Base-by-base conservation (phyloP, 1,140 invertebrate species). In the Drosophila bocqueti region DNA sequence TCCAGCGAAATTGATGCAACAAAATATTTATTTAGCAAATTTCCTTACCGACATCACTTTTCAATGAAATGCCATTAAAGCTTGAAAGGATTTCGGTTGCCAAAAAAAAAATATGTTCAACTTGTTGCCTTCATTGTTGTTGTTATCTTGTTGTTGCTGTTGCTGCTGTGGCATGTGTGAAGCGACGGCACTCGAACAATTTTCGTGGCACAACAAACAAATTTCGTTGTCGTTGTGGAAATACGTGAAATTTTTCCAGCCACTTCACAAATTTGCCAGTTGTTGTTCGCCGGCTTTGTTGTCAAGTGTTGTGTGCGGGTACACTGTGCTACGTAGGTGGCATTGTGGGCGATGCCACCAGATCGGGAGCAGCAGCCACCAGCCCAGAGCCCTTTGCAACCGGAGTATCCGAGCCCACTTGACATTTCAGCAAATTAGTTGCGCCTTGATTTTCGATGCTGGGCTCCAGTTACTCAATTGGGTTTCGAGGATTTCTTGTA, bases 231-330 rank as follows among this genome's bases (percentile, higher is more conserved):
- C 52, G 62, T 36, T 71, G 69, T 73, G 50, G 59, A 79, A 79
- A 79, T 79, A 79, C 66, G 66, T 79, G 75, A 79, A 78, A 79
- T 79, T 79, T 79, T 78, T 79, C 46, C 75, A 78, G 75, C 59
- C 76, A 79, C 76, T 79, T 79, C 34, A 79, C 55, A 78, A 78
- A 78, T 78, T 77, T 78, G 43, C 36, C 50, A 40, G 50, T 40
- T 69, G 75, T 75, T 65, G 73, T 65, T 50, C 62, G 64, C 10
- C 13, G 5, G 64, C 36, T 78, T 79, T 79, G 76, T 79, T 71
- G 76, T 79, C 59, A 46, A 79, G 66, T 78, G 75, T 57, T 69
- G 29, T 45, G 26, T 42, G 36, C 43, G 34, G 54, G n/a, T 71
- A 57, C 59, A 66, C 58, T 78, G 62, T 69, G 61, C 67, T 34